phyloP scores from a whole-genome alignment of 2,113 vertebrate genomes.

The Montifringilla adamsi region DNA sequence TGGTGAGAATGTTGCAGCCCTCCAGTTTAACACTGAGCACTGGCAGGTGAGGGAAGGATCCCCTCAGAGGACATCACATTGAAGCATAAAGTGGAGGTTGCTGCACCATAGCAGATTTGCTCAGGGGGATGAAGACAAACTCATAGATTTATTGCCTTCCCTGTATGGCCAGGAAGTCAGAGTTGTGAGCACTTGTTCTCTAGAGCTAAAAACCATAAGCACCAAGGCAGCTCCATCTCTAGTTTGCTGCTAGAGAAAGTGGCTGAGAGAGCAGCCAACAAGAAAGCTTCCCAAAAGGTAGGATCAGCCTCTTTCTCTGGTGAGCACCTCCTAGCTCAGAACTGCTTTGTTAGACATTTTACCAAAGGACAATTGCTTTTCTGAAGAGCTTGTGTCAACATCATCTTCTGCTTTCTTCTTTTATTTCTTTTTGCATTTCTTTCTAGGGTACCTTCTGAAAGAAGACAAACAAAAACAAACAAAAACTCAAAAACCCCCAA shows the following conservation, averaged over 20 bases:
- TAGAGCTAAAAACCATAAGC: not conserved
- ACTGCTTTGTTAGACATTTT: not conserved
- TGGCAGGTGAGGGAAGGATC: not conserved
- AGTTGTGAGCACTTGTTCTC: not conserved
- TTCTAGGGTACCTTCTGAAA: not conserved
- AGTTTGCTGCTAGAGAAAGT: not conserved
- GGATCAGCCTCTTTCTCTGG: not conserved
- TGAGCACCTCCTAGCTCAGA: not conserved
- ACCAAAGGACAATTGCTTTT: not conserved
- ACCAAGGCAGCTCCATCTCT: not conserved
- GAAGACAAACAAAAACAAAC: not conserved
- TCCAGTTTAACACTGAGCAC: rapidly evolving
- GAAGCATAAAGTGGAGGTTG: not conserved
- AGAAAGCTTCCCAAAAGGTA: not conserved
- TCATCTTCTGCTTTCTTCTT: not conserved
- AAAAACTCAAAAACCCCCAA: not conserved
- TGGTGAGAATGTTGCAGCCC: not conserved
- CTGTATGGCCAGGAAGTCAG: not conserved
- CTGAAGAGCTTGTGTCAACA: not conserved
- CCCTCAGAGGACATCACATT: not conserved
- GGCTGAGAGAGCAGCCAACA: not conserved
- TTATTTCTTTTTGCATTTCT: not conserved
- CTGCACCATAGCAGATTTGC: not conserved
- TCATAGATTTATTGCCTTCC: not conserved
- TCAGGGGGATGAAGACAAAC: not conserved